Evolutionary conservation across 2,888 invertebrate genomes (phyloP).

Genomic region (Watsonalla binaria): DNA sequence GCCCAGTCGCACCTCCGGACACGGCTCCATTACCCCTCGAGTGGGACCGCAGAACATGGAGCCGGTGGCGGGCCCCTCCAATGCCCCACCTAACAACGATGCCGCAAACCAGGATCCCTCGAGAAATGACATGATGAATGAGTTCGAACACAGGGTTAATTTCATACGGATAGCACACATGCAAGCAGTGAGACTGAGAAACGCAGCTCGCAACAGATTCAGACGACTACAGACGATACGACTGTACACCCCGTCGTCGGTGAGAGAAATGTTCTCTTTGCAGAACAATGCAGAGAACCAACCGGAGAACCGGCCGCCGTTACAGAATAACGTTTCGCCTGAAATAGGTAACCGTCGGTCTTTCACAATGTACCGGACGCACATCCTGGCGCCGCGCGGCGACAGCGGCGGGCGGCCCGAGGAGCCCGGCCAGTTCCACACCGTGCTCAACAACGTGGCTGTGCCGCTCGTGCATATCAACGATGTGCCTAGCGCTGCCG

Average conservation of each 20-base stretch:
- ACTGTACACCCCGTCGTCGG: constrained; percentile 63
- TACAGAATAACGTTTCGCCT: constrained; percentile 19
- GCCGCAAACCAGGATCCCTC: constrained; percentile 28
- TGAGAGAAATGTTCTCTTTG: constrained; percentile 62
- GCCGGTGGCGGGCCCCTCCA: constrained; percentile 56
- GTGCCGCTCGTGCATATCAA: constrained; percentile 81
- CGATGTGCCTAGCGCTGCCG: constrained; percentile 59
- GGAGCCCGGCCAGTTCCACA: constrained; percentile 42
- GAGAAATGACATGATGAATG: constrained; percentile 42
- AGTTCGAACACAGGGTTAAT: constrained; percentile 59
- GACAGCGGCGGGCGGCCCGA: constrained; percentile 29
- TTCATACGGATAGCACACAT: constrained; percentile 64
- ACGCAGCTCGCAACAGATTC: constrained; percentile 59
- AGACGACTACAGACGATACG: constrained; percentile 65
- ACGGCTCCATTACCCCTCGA: constrained; percentile 25
- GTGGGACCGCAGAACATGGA: constrained; percentile 33
- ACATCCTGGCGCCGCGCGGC: constrained; percentile 38
- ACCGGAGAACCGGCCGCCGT: constrained; percentile 31
- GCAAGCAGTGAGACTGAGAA: constrained; percentile 59
- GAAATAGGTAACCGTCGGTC: constrained; percentile 32
- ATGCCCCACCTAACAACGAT: constrained; percentile 22
- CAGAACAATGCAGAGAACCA: constrained; percentile 39
- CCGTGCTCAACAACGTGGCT: constrained; percentile 51
- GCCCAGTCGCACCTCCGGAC: constrained; percentile 31
- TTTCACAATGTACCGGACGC: constrained; percentile 40